These are phyloP conservation scores for Unio delphinus DNA, from an alignment of 2,888 invertebrate genomes.

Conservation along the genomic window DNA sequence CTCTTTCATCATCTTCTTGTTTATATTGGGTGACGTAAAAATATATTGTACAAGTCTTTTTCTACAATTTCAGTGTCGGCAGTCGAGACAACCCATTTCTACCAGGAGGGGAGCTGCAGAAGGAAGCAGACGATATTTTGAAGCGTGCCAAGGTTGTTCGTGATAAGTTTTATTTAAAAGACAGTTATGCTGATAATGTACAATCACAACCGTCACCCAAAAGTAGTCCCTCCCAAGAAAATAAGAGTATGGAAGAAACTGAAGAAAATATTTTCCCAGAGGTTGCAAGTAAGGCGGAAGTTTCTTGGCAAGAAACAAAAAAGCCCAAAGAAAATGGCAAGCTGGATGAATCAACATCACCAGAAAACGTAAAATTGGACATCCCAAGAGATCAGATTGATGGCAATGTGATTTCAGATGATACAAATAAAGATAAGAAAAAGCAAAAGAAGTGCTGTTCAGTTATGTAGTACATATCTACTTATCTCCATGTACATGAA, in stretches of 20 bases:
- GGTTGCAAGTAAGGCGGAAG: slow-evolving; percentile 11
- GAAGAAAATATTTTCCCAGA: slow-evolving; percentile 37
- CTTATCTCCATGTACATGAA: neutral
- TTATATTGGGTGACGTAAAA: neutral
- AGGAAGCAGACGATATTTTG: slow-evolving; percentile 96
- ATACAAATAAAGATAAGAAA: slow-evolving; percentile 49
- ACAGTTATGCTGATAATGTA: slow-evolving; percentile 29
- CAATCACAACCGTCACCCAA: slow-evolving; percentile 6
- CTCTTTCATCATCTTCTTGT: too few relatives aligned
- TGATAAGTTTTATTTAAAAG: slow-evolving; percentile 62
- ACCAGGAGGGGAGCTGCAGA: slow-evolving; percentile 94
- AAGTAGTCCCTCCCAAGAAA: slow-evolving; percentile 11
- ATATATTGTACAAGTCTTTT: slow-evolving; percentile 1
- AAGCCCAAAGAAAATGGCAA: slow-evolving; percentile 49
- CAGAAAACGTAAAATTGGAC: slow-evolving; percentile 39
- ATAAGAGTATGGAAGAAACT: slow-evolving; percentile 9
- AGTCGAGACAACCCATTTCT: slow-evolving; percentile 98
- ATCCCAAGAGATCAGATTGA: slow-evolving; percentile 24
- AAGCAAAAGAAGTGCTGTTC: slow-evolving; percentile 58
- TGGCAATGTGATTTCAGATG: slow-evolving; percentile 13
- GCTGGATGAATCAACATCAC: slow-evolving; percentile 43
- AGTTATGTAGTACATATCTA: slow-evolving; percentile 42
- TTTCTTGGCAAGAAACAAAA: slow-evolving; percentile 7
- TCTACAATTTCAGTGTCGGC: slow-evolving; percentile 81
- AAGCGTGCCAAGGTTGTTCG: slow-evolving; percentile 75